phyloP scores from a whole-genome alignment of 2,113 vertebrate genomes.

The Rhodinocichla rosea region DNA sequence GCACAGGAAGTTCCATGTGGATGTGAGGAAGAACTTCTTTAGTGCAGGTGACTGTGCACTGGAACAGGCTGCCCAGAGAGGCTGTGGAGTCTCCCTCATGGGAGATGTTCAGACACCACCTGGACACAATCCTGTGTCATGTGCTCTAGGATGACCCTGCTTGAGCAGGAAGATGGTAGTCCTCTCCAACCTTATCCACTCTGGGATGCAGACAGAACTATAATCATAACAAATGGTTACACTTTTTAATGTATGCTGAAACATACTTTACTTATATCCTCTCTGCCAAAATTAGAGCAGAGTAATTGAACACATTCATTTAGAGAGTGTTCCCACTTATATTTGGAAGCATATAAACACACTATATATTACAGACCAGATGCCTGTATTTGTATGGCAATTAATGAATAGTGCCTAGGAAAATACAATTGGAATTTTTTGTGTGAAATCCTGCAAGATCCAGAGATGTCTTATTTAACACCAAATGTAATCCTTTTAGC shows the following conservation, averaged over 20 bases:
- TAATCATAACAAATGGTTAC: background rate
- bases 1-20: background rate
- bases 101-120: background rate
- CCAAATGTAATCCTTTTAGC: background rate
- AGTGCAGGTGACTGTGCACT: background rate
- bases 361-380: background rate
- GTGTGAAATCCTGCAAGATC: background rate
- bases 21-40: background rate
- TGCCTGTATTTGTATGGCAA: background rate
- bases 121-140: fast-evolving
- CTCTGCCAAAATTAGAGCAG: background rate
- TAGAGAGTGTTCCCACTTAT: background rate
- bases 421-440: background rate
- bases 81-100: fast-evolving
- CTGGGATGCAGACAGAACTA: background rate
- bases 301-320: background rate
- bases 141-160: background rate
- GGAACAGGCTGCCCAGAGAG: background rate
- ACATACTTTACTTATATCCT: background rate
- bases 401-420: background rate
- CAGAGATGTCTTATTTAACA: background rate
- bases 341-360: background rate
- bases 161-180: background rate
- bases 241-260: background rate
- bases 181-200: background rate